Percentiles rank a stretch among this genome's conserved stretches.
phyloP scores from a whole-genome alignment of 23 tunicate genomes.

The Trididemnum miniatum region DNA sequence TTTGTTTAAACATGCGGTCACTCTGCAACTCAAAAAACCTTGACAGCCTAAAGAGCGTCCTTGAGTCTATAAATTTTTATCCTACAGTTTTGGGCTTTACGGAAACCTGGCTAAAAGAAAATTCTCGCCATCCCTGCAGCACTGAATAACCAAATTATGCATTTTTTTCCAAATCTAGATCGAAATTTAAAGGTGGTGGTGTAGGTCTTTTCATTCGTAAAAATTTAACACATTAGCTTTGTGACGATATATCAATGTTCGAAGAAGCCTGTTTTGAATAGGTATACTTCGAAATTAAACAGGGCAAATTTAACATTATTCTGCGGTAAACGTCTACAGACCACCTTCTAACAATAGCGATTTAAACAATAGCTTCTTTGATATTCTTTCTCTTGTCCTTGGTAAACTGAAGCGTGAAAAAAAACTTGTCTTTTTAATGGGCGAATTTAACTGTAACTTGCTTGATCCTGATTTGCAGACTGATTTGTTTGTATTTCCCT shows the following conservation, averaged over 20 bases:
- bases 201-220: background rate
- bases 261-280: background rate
- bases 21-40: background rate
- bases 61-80: background rate
- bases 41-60: background rate
- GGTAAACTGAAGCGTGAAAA: background rate
- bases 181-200: background rate
- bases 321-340: background rate
- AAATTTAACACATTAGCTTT: background rate
- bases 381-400: background rate
- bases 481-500: background rate
- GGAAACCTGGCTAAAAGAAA: background rate
- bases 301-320: background rate
- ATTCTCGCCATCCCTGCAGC: background rate
- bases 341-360: background rate
- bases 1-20: background rate
- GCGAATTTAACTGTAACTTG: background rate
- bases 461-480: background rate
- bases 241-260: background rate
- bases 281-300: background rate
- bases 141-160: background rate
- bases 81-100: background rate
- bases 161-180: background rate
- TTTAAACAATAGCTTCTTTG: background rate
- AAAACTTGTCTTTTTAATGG: background rate